These are phyloP conservation scores for Lutraria lutraria DNA, from an alignment of 2,888 invertebrate genomes.

Conservation along the genomic window DNA sequence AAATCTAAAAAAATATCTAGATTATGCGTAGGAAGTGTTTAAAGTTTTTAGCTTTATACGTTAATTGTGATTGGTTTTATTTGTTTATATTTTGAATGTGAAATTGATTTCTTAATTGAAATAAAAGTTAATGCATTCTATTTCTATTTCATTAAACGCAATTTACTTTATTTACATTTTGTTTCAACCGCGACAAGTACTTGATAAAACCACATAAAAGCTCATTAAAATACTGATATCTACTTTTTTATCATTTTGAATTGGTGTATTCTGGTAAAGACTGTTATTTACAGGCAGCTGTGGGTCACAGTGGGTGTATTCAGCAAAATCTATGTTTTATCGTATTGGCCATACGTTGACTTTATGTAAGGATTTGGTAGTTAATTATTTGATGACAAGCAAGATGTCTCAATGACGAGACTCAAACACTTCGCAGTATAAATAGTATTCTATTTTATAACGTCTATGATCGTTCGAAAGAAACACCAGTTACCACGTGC, in stretches of 20 bases:
- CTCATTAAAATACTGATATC: no score
- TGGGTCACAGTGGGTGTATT: not conserved
- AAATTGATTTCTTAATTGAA: not conserved
- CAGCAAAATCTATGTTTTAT: not conserved
- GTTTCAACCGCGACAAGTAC: not conserved
- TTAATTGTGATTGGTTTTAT: not conserved
- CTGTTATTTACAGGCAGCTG: not conserved
- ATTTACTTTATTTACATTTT: not conserved
- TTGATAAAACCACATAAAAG: no score
- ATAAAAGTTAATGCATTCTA: not conserved
- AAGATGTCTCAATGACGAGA: not conserved
- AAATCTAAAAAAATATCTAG: no score
- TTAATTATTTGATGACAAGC: not conserved
- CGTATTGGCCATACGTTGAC: not conserved
- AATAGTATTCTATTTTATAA: not conserved
- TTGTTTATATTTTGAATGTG: not conserved
- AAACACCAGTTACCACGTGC: no score
- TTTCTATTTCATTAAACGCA: not conserved
- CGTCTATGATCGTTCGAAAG: no score
- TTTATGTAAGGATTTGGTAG: not conserved
- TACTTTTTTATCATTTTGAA: not conserved
- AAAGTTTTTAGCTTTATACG: no score
- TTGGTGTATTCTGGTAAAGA: not conserved
- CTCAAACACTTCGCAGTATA: not conserved
- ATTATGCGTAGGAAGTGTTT: no score